These are phyloP conservation scores for Stenodema calcarata DNA, from an alignment of 2,888 invertebrate genomes.

Conservation along the genomic window DNA sequence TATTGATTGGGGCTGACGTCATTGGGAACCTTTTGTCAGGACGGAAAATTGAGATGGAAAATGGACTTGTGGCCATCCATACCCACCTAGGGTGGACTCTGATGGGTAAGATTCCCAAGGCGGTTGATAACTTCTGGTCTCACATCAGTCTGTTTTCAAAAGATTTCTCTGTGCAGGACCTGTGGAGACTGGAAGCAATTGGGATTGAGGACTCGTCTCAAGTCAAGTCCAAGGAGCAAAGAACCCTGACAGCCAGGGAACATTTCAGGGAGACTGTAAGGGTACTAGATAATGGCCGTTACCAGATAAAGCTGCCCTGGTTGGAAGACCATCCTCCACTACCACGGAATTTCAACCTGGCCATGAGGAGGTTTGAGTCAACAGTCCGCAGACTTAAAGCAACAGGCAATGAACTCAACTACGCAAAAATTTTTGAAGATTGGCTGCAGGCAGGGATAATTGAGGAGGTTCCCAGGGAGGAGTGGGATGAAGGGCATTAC, in stretches of 20 bases:
- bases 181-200: conserved; percentile 51
- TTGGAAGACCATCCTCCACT: conserved; percentile 59
- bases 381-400: conserved; percentile 55
- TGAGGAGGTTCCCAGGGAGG: conserved; percentile 54
- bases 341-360: conserved; percentile 56
- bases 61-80: conserved; percentile 20
- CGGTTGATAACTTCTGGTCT: background rate
- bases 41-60: background rate
- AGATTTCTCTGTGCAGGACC: background rate
- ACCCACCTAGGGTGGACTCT: conserved; percentile 38
- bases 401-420: conserved; percentile 54
- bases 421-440: conserved; percentile 57
- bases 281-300: conserved; percentile 58
- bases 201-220: conserved; percentile 50
- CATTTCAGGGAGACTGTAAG: conserved; percentile 56
- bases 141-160: background rate
- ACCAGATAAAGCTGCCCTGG: conserved; percentile 60
- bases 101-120: conserved; percentile 23
- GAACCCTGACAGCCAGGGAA: conserved; percentile 13
- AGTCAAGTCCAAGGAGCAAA: conserved; percentile 1
- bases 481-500: conserved; percentile 44
- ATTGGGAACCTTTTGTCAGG: conserved; percentile 29
- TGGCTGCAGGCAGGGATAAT: conserved; percentile 58
- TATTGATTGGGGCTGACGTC: conserved; percentile 38
- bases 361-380: conserved; percentile 57